Base-by-base conservation (phyloP, 1,140 invertebrate species). In the Trichonephila clavata region DNA sequence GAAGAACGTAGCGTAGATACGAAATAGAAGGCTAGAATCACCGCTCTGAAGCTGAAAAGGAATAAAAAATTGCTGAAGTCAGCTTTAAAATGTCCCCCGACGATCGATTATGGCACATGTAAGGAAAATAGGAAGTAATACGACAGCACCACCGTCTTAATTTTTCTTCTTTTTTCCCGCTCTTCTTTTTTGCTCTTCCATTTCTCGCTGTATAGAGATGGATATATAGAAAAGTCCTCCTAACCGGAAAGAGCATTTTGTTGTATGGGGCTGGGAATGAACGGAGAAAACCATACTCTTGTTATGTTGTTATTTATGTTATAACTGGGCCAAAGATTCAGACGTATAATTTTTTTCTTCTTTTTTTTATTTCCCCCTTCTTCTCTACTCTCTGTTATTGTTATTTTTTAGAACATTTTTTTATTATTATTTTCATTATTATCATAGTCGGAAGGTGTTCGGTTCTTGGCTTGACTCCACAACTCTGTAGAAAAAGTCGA, bases 81-180 rank as follows among this genome's bases (percentile, higher is more conserved):
- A 92, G 90, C 90, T 84, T 92, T 92, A 60, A 92, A 92, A 92
- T 39, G 68, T 90, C 39, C 88, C 63, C n/a, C 27, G 39, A n/a
- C 90, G 81, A 92, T 92, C 90, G 90, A 92, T 92, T 84, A 61
- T 84, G 39, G 57, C 77, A 84, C 68, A 80, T 92, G 90, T 20
- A 92, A 92, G 90, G 83, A 92, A 92, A 92, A 92, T 92, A 92
- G 90, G 90, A 92, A 92, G 90, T 84, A 92, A 92, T 92, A 84
- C 90, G 90, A 92, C 59, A 63, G 60, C 39, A 43, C n/a, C 81
- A 39, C 60, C 77, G 60, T 92, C 81, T 92, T 92, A 92, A 92
- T 92, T 92, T 92, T 92, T 92, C n/a, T 80, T 90, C 50, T n/a
- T 77, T 24, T 89, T 57, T 59, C 59, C 77, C 68, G 32, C 50